These are phyloP conservation scores for Halisarca cf. caerulea DNA, from an alignment of 37 sponge, comb jelly and placozoan species.

Conservation along the genomic window DNA sequence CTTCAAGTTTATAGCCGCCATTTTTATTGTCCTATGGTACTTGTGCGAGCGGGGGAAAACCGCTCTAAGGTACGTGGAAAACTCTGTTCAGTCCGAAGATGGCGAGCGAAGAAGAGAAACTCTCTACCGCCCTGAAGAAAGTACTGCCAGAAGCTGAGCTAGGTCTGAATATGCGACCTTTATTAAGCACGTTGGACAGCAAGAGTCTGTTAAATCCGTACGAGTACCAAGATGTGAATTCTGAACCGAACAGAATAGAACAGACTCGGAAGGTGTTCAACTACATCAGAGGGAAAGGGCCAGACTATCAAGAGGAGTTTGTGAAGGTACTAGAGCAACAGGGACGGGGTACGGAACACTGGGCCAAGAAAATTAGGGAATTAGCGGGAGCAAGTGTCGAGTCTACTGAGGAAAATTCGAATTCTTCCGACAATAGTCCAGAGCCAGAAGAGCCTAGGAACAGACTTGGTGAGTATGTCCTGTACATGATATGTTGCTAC, in stretches of 20 bases:
- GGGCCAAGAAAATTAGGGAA: not conserved
- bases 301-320: not conserved
- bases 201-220: not conserved
- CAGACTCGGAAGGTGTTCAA: conserved; percentile 13
- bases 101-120: not conserved
- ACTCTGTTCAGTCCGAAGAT: not conserved
- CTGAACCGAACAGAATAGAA: not conserved
- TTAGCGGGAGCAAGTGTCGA: not conserved
- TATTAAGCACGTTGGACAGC: not conserved
- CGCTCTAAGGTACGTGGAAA: no score
- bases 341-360: not conserved
- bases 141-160: not conserved
- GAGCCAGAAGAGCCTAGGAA: no score
- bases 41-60: no score
- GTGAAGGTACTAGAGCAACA: not conserved
- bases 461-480: no score
- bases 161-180: not conserved
- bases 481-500: no score
- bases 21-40: no score
- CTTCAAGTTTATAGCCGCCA: no score
- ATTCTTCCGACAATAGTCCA: no score
- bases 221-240: not conserved
- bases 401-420: no score
- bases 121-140: not conserved
- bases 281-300: not conserved